Evolutionary conservation across 2,888 invertebrate genomes (phyloP), one percentile per base, ranked within the genome.

Genomic region (Xestoiulus laeticollis): DNA sequence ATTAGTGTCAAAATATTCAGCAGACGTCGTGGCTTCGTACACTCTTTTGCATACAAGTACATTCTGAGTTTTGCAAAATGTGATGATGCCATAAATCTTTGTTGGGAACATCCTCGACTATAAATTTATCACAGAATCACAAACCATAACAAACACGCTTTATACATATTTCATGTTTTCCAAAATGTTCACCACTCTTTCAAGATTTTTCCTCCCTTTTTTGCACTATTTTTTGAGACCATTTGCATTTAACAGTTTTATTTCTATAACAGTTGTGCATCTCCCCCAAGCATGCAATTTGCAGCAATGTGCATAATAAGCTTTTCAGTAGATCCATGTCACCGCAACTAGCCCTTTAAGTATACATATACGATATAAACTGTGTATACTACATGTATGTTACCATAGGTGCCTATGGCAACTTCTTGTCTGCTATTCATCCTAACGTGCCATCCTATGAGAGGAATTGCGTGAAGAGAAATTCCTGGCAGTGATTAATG

Each of bases 121-220:
- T 30, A 30, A 78, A 78, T 78, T 16, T 30, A 1, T 1, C 30
- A 78, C 8, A 30, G 30, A 78, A 78, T 30, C 78, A 78, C 78
- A 78, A 30, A 78, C 78, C 78, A 78, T 78, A 78, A 78, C 78
- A 78, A 78, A 78, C 78, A 26, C 26, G 78, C 78, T 78, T 78
- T 78, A n/a, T 68, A 78, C 78, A 78, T 78, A 78, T 78, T 78
- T 78, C 78, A 78, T 78, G 78, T 78, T 78, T 78, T 78, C 14
- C 78, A 30, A 30, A 78, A 8, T 12, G 10, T 26, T 78, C 78
- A 30, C 78, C 30, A 78, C 30, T 78, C 78, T 78, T 14, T 14
- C 6, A 14, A 14, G 5, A 30, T 78, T 78, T 78, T 68, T n/a
- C 19, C 22, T 22, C 22, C 26, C 26, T 78, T 78, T 78, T 78